These are phyloP conservation scores for Corythornis vintsioides DNA, from an alignment of 2,113 vertebrate species.

Conservation along the genomic window DNA sequence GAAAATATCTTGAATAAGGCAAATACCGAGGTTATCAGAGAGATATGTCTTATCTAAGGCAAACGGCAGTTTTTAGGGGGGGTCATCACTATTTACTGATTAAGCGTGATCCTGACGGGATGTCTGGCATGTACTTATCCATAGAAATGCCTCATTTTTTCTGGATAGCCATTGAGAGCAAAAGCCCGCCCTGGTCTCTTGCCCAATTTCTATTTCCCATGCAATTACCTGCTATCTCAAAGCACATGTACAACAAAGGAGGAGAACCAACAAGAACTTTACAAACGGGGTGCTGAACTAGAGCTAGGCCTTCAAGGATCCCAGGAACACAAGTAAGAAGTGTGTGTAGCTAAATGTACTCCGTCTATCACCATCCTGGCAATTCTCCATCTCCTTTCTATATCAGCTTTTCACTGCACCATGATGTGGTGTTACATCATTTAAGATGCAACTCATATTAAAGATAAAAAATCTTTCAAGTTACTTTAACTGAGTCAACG, in stretches of 20 bases:
- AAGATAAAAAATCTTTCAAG: background rate
- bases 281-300: background rate
- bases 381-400: background rate
- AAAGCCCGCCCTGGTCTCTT: background rate
- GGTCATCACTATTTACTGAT: slow-evolving; percentile 46
- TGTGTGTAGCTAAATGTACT: background rate
- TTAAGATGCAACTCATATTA: background rate
- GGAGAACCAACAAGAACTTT: background rate
- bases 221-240: slow-evolving; percentile 36
- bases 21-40: slow-evolving; percentile 65
- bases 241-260: background rate
- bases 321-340: background rate
- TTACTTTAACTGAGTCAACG: background rate
- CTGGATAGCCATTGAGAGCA: background rate
- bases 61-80: slow-evolving; percentile 31
- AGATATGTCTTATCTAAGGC: slow-evolving; percentile 56
- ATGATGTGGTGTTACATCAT: background rate
- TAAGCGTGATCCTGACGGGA: slow-evolving; percentile 16
- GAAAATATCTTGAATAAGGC: slow-evolving; percentile 34
- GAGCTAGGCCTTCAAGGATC: background rate
- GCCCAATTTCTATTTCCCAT: slow-evolving; percentile 24
- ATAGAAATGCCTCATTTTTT: background rate
- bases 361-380: background rate
- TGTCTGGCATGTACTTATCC: slow-evolving; percentile 31
- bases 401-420: background rate